These are phyloP conservation scores for Ceyx erithaca DNA, from an alignment of 2,797 vertebrate species.

Conservation along the genomic window DNA sequence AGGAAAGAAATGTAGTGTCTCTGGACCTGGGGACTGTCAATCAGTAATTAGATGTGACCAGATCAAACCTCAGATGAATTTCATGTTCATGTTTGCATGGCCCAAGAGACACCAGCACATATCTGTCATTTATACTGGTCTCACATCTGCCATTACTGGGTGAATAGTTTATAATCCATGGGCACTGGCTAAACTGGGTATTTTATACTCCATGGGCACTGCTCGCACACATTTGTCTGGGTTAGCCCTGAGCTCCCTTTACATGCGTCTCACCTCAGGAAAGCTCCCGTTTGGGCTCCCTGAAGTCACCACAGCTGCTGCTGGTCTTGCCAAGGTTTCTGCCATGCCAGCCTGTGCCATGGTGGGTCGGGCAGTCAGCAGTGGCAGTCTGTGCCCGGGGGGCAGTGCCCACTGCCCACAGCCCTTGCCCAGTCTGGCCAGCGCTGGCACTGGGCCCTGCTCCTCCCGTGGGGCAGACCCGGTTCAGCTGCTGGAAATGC, in stretches of 20 bases:
- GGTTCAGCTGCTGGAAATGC: too few relatives aligned
- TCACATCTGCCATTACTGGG: neutral
- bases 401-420: rapidly evolving
- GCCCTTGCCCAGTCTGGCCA: too few relatives aligned
- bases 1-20: neutral
- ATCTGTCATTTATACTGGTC: neutral
- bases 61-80: constrained; percentile 17
- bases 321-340: neutral
- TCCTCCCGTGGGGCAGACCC: neutral
- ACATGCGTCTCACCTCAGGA: neutral
- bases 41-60: neutral
- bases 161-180: neutral
- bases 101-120: neutral
- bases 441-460: rapidly evolving
- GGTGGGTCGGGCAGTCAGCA: rapidly evolving
- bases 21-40: neutral
- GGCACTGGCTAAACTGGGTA: too few relatives aligned
- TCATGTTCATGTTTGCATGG: neutral
- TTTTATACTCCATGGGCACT: neutral
- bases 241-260: neutral
- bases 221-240: neutral
- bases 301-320: rapidly evolving
- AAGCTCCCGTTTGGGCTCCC: neutral
- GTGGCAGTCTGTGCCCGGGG: rapidly evolving
- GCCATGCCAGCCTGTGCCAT: rapidly evolving